phyloP scores from a whole-genome alignment of 1,140 invertebrate species.

The Ceratina calcarata region DNA sequence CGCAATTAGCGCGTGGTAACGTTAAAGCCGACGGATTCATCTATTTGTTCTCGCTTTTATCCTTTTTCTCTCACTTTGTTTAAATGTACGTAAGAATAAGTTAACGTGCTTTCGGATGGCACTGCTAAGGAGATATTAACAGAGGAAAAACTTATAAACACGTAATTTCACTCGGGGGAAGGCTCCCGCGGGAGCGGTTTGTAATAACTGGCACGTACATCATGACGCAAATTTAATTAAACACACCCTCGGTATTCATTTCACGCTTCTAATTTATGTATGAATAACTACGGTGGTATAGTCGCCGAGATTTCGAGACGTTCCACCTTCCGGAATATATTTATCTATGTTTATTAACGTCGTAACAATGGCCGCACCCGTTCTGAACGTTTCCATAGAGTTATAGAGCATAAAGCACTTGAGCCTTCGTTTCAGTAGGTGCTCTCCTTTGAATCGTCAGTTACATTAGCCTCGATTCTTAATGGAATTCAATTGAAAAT shows the following conservation, averaged over 20 bases:
- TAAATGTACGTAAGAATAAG: slow-evolving; percentile 30
- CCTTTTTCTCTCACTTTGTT: neutral
- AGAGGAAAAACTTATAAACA: slow-evolving; percentile 68
- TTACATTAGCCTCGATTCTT: too few relatives aligned
- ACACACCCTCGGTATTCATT: slow-evolving; percentile 77
- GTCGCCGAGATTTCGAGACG: slow-evolving; percentile 66
- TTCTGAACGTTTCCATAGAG: slow-evolving; percentile 9
- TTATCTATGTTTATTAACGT: slow-evolving; percentile 59
- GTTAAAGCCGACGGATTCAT: neutral
- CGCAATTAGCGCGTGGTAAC: neutral
- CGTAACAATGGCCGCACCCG: slow-evolving; percentile 34
- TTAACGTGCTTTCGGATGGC: slow-evolving; percentile 17
- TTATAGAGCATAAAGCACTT: too few relatives aligned
- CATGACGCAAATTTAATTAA: slow-evolving; percentile 80
- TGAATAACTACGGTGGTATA: slow-evolving; percentile 74
- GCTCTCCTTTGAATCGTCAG: neutral
- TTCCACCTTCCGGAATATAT: slow-evolving; percentile 46
- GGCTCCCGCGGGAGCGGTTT: slow-evolving; percentile 63
- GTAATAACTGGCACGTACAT: slow-evolving; percentile 78
- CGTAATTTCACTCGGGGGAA: slow-evolving; percentile 61
- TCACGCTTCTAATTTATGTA: slow-evolving; percentile 77
- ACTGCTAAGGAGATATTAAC: slow-evolving; percentile 4
- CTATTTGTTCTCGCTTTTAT: neutral
- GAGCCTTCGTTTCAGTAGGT: slow-evolving; percentile 24
- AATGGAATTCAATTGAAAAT: neutral